These are phyloP conservation scores for Tetramorium simillimum DNA, from an alignment of 1,140 invertebrate species.

Conservation along the genomic window DNA sequence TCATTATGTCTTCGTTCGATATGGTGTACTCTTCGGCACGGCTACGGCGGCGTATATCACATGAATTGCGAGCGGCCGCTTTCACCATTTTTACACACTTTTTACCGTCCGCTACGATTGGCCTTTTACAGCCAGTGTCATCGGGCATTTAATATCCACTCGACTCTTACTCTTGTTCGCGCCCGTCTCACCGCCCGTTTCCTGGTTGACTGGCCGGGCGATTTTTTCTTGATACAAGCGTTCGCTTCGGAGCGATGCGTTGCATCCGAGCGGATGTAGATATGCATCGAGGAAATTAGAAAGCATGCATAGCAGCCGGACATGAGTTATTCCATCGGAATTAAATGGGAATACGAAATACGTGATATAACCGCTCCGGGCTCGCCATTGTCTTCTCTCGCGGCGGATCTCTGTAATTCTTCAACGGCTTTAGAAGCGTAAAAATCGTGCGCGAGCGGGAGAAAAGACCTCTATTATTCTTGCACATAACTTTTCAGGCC, in stretches of 20 bases:
- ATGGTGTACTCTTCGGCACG: constrained; percentile 18
- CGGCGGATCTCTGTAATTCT: not conserved
- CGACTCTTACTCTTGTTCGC: constrained; percentile 36
- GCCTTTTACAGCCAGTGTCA: constrained; percentile 5
- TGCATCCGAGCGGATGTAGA: not conserved
- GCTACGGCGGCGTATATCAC: not conserved
- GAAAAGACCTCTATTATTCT: constrained; percentile 38
- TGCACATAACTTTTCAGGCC: constrained; percentile 42
- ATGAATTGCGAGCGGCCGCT: constrained; percentile 43
- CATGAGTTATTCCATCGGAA: constrained; percentile 24
- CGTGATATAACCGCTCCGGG: constrained; percentile 32
- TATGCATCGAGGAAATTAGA: constrained; percentile 41
- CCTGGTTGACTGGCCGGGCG: constrained; percentile 31
- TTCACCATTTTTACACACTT: constrained; percentile 66
- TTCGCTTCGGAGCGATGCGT: not conserved
- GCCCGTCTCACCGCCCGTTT: constrained; percentile 11
- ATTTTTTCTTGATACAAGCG: not conserved
- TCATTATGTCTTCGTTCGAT: constrained; percentile 46
- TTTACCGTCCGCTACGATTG: not conserved
- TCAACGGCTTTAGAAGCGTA: not conserved
- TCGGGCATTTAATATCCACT: not conserved
- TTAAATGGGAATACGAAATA: constrained; percentile 3
- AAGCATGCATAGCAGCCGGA: constrained; percentile 8
- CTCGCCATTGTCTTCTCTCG: constrained; percentile 13
- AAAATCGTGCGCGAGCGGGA: constrained; percentile 17